Evolutionary conservation across 2,888 invertebrate species (phyloP), one percentile per base, ranked within the genome.

Genomic region (Cecidostiba fungosa): DNA sequence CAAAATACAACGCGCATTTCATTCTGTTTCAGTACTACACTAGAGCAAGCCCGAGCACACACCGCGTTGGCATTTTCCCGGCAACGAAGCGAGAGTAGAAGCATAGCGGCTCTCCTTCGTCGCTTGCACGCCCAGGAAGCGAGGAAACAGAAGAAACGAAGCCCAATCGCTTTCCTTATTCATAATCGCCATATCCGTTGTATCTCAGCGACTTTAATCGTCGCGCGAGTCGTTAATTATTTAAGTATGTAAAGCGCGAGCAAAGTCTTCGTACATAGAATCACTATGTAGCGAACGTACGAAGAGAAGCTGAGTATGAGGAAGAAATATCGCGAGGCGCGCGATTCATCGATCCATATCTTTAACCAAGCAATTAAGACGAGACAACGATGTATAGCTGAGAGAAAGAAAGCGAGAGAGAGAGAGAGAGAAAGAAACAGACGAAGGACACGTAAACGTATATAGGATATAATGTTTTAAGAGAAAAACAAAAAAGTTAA

Each of bases 371-470:
- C 92, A 93, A 92, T 92, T 90, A 88, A 89, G 86, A 90, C 43
- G 43, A 72, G 43, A 92, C 92, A 93, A 93, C 92, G 93, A 93
- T 92, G 91, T 92, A 91, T 92, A 91, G 89, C 88, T 90, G 88
- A 72, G 70, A 70, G 12, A 19, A n/a, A 70, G 70, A 26, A 26
- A 26, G 62, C 6, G 29, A 10, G 72, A n/a, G 36, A 72, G 39
- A 84, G 29, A 66, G 29, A 39, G 43, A 43, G 66, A 14, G 54
- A 66, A 26, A 72, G 36, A 59, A 6, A 59, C 19, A 19, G n/a
- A 8, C 54, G n/a, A 59, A 59, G 23, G 54, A 59, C n/a, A 59
- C n/a, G n/a, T 6, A 59, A 3, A 59, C 23, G 10, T 10, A 54
- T n/a, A 23, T 23, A 59, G 54, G 8, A 59, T 59, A n/a, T n/a